Conservation (phyloP, 2,113 vertebrate species). For the Neoarius graeffei region DNA sequence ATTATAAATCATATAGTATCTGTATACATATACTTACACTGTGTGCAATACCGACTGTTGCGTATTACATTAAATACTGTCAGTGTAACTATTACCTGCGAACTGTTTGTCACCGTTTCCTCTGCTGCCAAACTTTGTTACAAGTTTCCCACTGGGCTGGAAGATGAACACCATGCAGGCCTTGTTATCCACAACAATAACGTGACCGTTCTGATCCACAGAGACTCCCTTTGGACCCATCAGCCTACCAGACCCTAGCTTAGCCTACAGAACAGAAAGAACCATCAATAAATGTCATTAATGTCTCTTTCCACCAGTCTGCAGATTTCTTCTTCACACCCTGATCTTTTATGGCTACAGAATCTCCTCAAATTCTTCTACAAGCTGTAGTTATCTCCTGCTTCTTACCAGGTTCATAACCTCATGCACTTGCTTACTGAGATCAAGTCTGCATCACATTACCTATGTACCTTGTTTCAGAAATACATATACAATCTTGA, state of each 20-base stretch:
- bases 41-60: conserved; percentile 48
- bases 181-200: conserved; percentile 98
- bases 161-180: conserved; percentile 97
- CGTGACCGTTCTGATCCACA: conserved; percentile 92
- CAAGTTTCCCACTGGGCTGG: conserved; percentile 92
- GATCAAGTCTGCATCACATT: neutral
- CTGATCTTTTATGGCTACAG: neutral
- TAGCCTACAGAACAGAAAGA: conserved; percentile 74
- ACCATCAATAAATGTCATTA: neutral
- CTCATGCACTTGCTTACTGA: neutral
- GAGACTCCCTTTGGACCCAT: conserved; percentile 98
- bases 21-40: conserved; percentile 56
- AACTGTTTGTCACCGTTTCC: conserved; percentile 98
- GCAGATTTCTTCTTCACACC: neutral
- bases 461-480: neutral
- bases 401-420: neutral
- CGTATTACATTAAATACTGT: conserved; percentile 62
- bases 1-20: neutral
- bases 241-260: conserved; percentile 93
- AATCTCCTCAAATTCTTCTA: neutral
- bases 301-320: neutral
- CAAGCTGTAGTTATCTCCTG: neutral
- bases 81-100: conserved; percentile 80
- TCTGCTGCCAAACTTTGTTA: conserved; percentile 93
- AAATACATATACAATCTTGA: neutral